Percentiles rank a stretch among this genome's conserved stretches.
phyloP scores from a whole-genome alignment of 2,113 vertebrate species.

The Miniopterus natalensis region DNA sequence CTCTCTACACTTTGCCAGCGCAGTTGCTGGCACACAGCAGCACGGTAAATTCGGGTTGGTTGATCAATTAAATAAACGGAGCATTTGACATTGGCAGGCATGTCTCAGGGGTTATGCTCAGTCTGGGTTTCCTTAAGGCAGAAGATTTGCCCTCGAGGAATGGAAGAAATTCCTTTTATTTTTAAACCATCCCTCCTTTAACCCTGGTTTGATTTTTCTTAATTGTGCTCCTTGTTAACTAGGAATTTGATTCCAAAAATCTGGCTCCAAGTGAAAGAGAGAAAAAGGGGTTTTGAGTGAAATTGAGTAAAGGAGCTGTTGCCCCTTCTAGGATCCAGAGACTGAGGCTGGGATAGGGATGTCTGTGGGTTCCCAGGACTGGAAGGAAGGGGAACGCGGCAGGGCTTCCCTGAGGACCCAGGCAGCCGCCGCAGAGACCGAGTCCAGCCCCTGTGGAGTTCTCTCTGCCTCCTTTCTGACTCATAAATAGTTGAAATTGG shows the following conservation, averaged over 20 bases:
- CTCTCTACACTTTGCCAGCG: too few relatives aligned
- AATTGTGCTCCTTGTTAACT: not conserved
- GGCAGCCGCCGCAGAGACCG: not conserved
- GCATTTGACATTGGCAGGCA: not conserved
- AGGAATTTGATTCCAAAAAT: slow-evolving; percentile 19
- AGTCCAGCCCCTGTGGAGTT: not conserved
- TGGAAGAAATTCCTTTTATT: slow-evolving; percentile 2
- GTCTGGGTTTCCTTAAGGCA: not conserved
- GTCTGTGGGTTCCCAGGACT: not conserved
- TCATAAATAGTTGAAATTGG: not conserved
- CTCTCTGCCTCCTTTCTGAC: not conserved
- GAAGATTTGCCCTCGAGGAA: not conserved
- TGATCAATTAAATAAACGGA: not conserved
- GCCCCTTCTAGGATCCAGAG: not conserved
- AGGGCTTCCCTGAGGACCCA: not conserved
- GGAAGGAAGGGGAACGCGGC: not conserved
- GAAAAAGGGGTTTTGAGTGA: not conserved
- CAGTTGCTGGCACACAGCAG: not conserved
- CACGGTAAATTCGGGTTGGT: not conserved
- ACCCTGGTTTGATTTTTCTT: slow-evolving; percentile 37
- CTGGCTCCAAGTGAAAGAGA: not conserved
- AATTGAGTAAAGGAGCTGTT: not conserved
- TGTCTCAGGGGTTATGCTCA: not conserved
- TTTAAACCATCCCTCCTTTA: not conserved
- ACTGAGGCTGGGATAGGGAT: not conserved